These are phyloP conservation scores for Salvator merianae DNA, from an alignment of 2,113 vertebrate genomes.

Conservation along the genomic window DNA sequence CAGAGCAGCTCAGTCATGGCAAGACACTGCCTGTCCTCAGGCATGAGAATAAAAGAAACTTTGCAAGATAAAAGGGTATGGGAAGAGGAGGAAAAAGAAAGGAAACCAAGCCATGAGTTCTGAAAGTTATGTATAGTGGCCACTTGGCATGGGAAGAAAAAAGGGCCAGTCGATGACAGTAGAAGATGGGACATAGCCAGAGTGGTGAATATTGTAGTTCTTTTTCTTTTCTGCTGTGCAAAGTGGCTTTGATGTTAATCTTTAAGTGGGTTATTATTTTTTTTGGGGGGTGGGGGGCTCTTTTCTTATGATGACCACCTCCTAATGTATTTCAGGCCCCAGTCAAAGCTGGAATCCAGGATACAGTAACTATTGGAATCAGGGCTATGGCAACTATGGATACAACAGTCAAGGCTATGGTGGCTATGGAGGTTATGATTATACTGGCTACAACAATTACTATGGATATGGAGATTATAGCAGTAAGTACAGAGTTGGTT, in stretches of 20 bases:
- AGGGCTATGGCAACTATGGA: constrained; percentile 96
- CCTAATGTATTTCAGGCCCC: constrained; percentile 81
- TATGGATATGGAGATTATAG: constrained; percentile 98
- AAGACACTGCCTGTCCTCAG: background rate
- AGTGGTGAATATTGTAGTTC: background rate
- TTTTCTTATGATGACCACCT: background rate
- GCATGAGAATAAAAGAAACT: background rate
- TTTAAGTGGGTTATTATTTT: background rate
- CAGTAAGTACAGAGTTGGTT: constrained; percentile 84
- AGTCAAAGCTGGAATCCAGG: constrained; percentile 97
- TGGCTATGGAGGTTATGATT: constrained; percentile 96
- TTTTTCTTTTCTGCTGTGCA: background rate
- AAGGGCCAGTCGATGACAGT: background rate
- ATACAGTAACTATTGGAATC: constrained; percentile 98
- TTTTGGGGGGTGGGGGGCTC: background rate
- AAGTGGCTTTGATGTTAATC: background rate
- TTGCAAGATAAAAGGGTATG: background rate
- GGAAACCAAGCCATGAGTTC: background rate
- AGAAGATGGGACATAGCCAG: background rate
- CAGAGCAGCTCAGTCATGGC: background rate
- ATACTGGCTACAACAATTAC: constrained; percentile 98
- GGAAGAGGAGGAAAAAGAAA: background rate
- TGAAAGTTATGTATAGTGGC: no score
- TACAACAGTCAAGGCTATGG: constrained; percentile 97
- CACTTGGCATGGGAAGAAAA: background rate